Evolutionary conservation across 2,113 vertebrate species (phyloP).

Genomic region (Suncus etruscus): DNA sequence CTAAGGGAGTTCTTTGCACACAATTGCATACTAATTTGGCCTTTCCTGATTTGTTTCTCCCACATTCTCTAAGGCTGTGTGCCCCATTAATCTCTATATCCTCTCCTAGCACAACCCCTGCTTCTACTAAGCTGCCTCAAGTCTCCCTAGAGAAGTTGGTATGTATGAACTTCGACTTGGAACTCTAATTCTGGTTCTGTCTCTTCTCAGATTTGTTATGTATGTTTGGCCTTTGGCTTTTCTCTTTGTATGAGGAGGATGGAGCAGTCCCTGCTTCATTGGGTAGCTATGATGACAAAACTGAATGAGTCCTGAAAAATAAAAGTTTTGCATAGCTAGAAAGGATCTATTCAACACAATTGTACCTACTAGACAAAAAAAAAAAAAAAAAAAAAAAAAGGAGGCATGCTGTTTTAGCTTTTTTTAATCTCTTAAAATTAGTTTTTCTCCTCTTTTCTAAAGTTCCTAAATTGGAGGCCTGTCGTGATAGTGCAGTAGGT

Average conservation of each 20-base stretch:
- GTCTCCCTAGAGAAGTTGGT: rapidly evolving
- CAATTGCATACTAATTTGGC: background rate
- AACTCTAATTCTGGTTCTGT: background rate
- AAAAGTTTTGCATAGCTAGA: background rate
- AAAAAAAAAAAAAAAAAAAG: too few relatives aligned
- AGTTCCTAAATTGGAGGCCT: too few relatives aligned
- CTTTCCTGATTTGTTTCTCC: background rate
- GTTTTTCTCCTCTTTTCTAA: conserved; percentile 12
- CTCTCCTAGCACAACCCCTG: background rate
- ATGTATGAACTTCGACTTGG: background rate
- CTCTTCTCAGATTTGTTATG: background rate
- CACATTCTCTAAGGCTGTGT: background rate
- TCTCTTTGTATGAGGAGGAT: too few relatives aligned
- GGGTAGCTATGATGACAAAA: too few relatives aligned
- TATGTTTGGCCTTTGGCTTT: background rate
- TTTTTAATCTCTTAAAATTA: background rate
- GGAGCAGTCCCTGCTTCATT: background rate
- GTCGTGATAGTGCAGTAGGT: too few relatives aligned
- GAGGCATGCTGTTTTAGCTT: background rate
- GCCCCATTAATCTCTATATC: background rate
- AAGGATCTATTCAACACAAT: background rate
- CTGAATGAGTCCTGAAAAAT: background rate
- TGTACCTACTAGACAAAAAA: background rate
- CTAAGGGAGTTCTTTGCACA: too few relatives aligned
- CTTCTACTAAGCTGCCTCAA: background rate